Conservation (phyloP, 2,797 vertebrate species). For the Channa striata region DNA sequence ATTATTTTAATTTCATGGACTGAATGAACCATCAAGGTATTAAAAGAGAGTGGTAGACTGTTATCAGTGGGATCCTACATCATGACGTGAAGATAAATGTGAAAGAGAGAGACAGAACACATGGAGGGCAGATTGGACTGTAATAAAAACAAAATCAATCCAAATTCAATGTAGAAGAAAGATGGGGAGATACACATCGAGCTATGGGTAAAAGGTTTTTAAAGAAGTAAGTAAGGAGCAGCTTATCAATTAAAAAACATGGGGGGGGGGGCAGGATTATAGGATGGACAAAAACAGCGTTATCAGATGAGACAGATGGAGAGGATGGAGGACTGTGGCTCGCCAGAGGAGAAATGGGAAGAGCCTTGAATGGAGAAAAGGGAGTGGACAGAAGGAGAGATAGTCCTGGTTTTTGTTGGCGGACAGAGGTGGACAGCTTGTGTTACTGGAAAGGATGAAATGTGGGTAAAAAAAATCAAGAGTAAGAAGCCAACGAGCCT, state of each 20-base stretch:
- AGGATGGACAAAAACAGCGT: slow-evolving; percentile 28
- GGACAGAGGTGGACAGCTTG: slow-evolving; percentile 51
- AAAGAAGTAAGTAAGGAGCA: background rate
- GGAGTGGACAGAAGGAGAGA: slow-evolving; percentile 36
- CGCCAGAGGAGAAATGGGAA: slow-evolving; percentile 42
- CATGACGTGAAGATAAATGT: background rate
- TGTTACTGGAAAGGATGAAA: slow-evolving; percentile 46
- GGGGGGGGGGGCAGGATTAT: slow-evolving; percentile 10
- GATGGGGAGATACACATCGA: slow-evolving; percentile 14
- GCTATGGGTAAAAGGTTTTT: background rate
- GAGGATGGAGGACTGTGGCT: slow-evolving; percentile 43
- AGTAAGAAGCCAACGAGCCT: slow-evolving; percentile 9
- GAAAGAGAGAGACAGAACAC: slow-evolving; percentile 2
- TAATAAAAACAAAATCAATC: slow-evolving; percentile 41
- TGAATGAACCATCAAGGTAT: background rate
- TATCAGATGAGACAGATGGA: slow-evolving; percentile 62
- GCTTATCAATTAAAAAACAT: slow-evolving; percentile 5
- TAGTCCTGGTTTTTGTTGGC: slow-evolving; percentile 35
- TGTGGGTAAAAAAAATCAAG: background rate
- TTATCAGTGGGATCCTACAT: background rate
- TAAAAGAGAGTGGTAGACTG: background rate
- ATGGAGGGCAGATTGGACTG: slow-evolving; percentile 2
- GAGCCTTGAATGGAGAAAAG: slow-evolving; percentile 32
- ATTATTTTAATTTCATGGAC: background rate
- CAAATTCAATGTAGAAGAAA: slow-evolving; percentile 12